phyloP scores from a whole-genome alignment of 1,140 invertebrate species.

The Cryptotermes secundus region DNA sequence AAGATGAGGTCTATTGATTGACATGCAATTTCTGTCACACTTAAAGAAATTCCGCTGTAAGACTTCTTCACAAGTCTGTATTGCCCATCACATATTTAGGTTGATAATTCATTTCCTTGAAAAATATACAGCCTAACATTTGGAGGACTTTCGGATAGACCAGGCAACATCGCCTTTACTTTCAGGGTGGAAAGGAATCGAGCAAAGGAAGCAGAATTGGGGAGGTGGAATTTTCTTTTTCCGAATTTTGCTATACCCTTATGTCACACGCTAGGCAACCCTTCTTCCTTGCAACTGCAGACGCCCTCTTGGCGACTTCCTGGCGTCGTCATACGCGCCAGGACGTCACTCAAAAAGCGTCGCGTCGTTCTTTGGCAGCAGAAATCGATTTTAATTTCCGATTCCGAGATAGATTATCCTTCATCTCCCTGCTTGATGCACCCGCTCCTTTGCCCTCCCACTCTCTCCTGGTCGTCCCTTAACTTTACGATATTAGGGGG shows the following conservation, averaged over 20 bases:
- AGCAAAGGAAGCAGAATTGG: neutral
- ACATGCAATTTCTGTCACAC: too few relatives aligned
- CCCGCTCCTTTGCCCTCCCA: neutral
- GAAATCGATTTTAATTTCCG: conserved; percentile 30
- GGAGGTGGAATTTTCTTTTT: neutral
- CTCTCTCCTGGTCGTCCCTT: neutral
- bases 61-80: too few relatives aligned
- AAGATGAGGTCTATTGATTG: too few relatives aligned
- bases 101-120: too few relatives aligned
- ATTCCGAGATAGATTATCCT: conserved; percentile 18
- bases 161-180: neutral
- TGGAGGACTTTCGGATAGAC: too few relatives aligned
- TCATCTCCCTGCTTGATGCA: conserved; percentile 5
- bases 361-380: conserved; percentile 27
- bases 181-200: neutral
- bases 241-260: neutral
- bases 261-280: conserved; percentile 10
- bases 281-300: conserved; percentile 4
- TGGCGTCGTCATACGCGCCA: conserved; percentile 18
- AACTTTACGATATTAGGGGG: conserved; percentile 11
- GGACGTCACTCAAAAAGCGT: conserved; percentile 21
- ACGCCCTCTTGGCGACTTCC: conserved; percentile 18
- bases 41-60: too few relatives aligned
- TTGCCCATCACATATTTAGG: too few relatives aligned
- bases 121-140: too few relatives aligned